These are phyloP conservation scores for Chaetodon auriga DNA, from an alignment of 2,113 vertebrate genomes.

Conservation along the genomic window DNA sequence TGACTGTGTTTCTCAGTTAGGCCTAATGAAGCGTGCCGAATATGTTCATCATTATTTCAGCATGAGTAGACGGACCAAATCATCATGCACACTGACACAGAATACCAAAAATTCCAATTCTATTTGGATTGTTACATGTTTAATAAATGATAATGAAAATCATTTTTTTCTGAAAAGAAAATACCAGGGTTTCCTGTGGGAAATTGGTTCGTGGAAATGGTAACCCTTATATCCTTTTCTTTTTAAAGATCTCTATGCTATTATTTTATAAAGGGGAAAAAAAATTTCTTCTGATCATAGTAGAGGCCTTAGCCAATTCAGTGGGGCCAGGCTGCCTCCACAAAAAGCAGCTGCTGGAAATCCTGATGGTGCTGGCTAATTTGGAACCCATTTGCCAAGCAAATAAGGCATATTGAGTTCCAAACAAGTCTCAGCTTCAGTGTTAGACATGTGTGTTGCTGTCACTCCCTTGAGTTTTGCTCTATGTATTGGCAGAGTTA, in stretches of 20 bases:
- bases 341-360: not conserved
- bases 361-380: not conserved
- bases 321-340: not conserved
- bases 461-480: constrained; percentile 31
- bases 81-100: not conserved
- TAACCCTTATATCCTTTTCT: not conserved
- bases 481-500: constrained; percentile 22
- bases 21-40: not conserved
- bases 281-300: too few relatives aligned
- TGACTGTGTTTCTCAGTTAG: not conserved
- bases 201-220: not conserved
- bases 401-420: not conserved
- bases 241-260: not conserved
- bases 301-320: not conserved
- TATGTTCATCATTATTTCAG: constrained; percentile 28
- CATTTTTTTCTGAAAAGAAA: not conserved
- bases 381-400: not conserved
- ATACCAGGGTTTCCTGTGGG: not conserved
- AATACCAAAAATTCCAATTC: not conserved
- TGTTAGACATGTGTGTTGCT: not conserved
- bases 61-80: constrained; percentile 2
- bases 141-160: not conserved
- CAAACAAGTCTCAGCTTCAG: not conserved
- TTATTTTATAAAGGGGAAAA: not conserved
- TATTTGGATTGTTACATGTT: constrained; percentile 5